These are phyloP conservation scores for Pollenia amentaria DNA, from an alignment of 2,888 invertebrate genomes.

Conservation along the genomic window DNA sequence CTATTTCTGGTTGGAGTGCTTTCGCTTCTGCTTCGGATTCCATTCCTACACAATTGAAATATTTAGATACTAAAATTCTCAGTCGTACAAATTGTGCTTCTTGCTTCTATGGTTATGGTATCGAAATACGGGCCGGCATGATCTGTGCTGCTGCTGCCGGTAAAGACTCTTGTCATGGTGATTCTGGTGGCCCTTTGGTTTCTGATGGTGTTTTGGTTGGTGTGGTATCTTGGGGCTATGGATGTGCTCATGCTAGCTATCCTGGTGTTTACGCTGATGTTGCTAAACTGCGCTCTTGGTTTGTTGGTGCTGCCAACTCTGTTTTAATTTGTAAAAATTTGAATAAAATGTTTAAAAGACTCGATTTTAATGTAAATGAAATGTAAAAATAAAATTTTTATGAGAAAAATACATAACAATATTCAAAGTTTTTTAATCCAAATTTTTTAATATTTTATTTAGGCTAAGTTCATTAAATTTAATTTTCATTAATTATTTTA, in stretches of 20 bases:
- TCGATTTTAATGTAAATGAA: too few species aligned
- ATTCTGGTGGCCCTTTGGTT: slow-evolving; percentile 82
- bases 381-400: too few species aligned
- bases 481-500: too few species aligned
- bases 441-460: too few species aligned
- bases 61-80: slow-evolving; percentile 84
- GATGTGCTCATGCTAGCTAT: slow-evolving; percentile 77
- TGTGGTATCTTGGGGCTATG: slow-evolving; percentile 80
- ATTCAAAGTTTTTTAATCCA: too few species aligned
- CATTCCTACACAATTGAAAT: slow-evolving; percentile 77
- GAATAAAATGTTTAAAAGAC: too few species aligned
- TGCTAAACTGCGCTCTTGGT: slow-evolving; percentile 76
- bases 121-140: slow-evolving; percentile 76
- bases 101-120: slow-evolving; percentile 83
- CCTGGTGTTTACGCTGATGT: slow-evolving; percentile 81
- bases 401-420: too few species aligned
- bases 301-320: slow-evolving; percentile 63
- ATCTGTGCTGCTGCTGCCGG: slow-evolving; percentile 77
- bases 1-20: slow-evolving; percentile 76
- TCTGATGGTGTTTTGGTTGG: slow-evolving; percentile 77
- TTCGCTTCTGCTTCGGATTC: not conserved
- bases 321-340: slow-evolving; percentile 34
- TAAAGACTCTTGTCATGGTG: slow-evolving; percentile 81
- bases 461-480: too few species aligned
- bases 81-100: slow-evolving; percentile 83